A percentile compares a stretch with the other conserved stretches of the same genome.
These are phyloP conservation scores for Hydrolagus colliei DNA, from an alignment of 2,797 vertebrate genomes.

Conservation along the genomic window DNA sequence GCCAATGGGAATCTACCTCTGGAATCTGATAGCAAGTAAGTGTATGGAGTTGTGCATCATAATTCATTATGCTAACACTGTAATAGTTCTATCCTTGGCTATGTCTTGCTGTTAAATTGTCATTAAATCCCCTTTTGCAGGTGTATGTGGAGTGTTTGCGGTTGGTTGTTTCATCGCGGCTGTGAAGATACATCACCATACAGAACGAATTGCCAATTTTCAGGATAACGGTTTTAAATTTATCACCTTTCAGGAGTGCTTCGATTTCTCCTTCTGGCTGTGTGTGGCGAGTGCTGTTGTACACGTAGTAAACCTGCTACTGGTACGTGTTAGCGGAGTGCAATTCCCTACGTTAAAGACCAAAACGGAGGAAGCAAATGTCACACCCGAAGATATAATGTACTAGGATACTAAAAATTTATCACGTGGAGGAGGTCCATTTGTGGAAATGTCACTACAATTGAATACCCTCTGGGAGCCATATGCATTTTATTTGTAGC, in stretches of 20 bases:
- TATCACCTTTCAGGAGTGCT: constrained; percentile 68
- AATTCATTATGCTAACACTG: too few species aligned
- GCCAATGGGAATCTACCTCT: constrained; percentile 80
- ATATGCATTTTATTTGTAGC: not conserved
- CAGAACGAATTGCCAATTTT: constrained; percentile 81
- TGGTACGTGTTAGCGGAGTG: constrained; percentile 76
- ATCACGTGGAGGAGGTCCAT: constrained; percentile 41
- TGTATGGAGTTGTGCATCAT: not conserved
- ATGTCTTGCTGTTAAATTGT: not conserved
- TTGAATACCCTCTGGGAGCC: not conserved
- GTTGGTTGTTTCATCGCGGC: constrained; percentile 72
- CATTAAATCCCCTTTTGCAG: constrained; percentile 51
- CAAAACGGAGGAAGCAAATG: constrained; percentile 80
- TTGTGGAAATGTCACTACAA: not conserved
- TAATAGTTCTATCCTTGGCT: not conserved
- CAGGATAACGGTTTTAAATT: constrained; percentile 76
- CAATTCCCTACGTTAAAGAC: constrained; percentile 74
- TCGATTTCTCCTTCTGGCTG: constrained; percentile 85
- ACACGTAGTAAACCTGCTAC: constrained; percentile 70
- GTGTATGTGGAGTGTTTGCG: constrained; percentile 61
- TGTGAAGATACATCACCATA: constrained; percentile 67
- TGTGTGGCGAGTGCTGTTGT: constrained; percentile 73
- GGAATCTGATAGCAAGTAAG: constrained; percentile 87
- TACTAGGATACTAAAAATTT: constrained; percentile 54
- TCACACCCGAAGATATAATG: constrained; percentile 80